A percentile compares a stretch with the other conserved stretches of the same genome.
phyloP scores from a whole-genome alignment of 2,797 vertebrate species.

The Sebastes variabilis region DNA sequence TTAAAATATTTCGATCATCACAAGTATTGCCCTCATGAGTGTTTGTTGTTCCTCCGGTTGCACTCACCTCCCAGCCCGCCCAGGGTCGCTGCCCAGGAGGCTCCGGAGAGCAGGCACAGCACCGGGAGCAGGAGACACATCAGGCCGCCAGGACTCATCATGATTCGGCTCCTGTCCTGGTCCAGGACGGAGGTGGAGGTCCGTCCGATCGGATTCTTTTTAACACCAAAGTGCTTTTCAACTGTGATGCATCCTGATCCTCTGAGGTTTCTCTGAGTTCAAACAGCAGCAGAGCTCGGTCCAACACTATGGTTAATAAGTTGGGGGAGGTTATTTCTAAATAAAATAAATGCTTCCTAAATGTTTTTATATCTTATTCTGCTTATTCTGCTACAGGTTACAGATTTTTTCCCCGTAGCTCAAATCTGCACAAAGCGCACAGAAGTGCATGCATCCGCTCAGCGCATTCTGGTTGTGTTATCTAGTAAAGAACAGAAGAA shows the following conservation, averaged over 20 bases:
- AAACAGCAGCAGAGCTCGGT: background rate
- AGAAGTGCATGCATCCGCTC: conserved; percentile 40
- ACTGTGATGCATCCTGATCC: conserved; percentile 62
- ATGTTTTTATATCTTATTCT: background rate
- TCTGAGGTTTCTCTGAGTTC: conserved; percentile 12
- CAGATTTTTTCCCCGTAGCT: background rate
- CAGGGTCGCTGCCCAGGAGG: conserved; percentile 67
- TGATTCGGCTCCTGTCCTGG: conserved; percentile 44
- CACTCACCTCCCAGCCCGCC: conserved; percentile 57
- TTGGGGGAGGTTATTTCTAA: background rate
- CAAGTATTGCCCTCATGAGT: background rate
- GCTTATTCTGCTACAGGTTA: conserved; percentile 24
- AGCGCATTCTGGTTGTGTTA: background rate
- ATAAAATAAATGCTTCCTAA: background rate
- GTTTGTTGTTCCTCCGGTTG: background rate
- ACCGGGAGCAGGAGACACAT: conserved; percentile 43
- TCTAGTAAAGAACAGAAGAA: conserved; percentile 3
- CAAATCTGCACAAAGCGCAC: conserved; percentile 53
- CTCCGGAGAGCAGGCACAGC: conserved; percentile 52
- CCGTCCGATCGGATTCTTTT: conserved; percentile 22
- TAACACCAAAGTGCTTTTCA: conserved; percentile 65
- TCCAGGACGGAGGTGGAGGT: conserved; percentile 20
- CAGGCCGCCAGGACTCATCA: conserved; percentile 42
- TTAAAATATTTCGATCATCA: background rate
- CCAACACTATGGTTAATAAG: background rate